Conservation (phyloP, 2,797 vertebrate species). For the Phataginus tetradactyla region DNA sequence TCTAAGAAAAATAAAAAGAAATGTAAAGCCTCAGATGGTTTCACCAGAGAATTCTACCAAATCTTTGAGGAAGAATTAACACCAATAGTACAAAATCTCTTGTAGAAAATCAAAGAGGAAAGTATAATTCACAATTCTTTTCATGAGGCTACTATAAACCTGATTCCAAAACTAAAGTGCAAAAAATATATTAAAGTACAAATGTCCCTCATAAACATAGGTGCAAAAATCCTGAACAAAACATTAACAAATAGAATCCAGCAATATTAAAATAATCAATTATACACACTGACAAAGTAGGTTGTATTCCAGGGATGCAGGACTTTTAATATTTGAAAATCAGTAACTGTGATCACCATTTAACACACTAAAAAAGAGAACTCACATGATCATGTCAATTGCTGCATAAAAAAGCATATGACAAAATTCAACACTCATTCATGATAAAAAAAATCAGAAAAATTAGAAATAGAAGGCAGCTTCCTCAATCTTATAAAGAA, state of each 20-base stretch:
- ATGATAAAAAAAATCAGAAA: neutral
- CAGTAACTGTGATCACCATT: neutral
- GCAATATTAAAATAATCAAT: neutral
- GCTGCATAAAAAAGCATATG: neutral
- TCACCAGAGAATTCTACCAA: neutral
- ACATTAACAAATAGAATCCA: neutral
- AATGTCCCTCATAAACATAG: neutral
- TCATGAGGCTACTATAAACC: neutral
- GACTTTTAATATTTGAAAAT: neutral
- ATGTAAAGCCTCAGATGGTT: neutral
- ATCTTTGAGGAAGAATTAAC: neutral
- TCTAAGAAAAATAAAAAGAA: neutral
- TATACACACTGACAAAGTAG: neutral
- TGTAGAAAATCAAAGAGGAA: neutral
- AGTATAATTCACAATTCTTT: neutral
- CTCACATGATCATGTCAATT: neutral
- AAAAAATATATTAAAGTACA: neutral
- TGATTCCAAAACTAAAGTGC: neutral
- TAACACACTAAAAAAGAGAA: neutral
- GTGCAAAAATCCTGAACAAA: neutral
- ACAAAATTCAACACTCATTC: neutral
- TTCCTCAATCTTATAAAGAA: neutral
- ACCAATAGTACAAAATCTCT: neutral
- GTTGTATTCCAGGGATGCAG: neutral
- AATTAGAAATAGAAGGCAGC: neutral